Conservation (phyloP, 2,797 vertebrate genomes). For the Acomys russatus region DNA sequence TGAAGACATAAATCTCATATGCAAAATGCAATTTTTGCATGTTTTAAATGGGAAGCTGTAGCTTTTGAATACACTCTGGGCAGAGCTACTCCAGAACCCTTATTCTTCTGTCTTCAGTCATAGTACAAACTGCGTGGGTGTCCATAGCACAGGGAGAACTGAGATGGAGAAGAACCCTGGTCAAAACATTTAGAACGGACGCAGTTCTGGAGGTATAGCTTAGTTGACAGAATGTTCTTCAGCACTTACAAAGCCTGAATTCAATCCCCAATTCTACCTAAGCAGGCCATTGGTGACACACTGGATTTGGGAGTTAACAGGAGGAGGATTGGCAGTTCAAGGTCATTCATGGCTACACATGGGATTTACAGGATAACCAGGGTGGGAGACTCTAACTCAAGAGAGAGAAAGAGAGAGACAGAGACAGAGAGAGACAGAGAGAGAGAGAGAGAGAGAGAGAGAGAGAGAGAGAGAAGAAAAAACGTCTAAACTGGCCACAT, state of each 20-base stretch:
- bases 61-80: neutral
- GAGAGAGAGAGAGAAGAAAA: too few species aligned
- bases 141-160: neutral
- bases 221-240: neutral
- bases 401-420: too few species aligned
- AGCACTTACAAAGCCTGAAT: neutral
- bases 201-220: neutral
- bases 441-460: too few species aligned
- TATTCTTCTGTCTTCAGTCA: neutral
- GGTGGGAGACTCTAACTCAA: neutral
- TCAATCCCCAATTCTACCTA: neutral
- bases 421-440: too few species aligned
- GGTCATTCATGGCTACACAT: neutral
- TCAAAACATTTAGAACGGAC: neutral
- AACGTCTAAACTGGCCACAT: too few species aligned
- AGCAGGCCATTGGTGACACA: too few species aligned
- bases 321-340: neutral
- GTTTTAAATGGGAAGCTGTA: neutral
- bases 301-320: neutral
- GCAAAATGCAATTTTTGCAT: neutral
- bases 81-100: neutral
- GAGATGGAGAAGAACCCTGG: neutral
- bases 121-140: neutral
- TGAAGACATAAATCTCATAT: neutral
- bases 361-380: neutral